phyloP scores from a whole-genome alignment of 1,140 invertebrate species.

The Thaumetopoea pityocampa region DNA sequence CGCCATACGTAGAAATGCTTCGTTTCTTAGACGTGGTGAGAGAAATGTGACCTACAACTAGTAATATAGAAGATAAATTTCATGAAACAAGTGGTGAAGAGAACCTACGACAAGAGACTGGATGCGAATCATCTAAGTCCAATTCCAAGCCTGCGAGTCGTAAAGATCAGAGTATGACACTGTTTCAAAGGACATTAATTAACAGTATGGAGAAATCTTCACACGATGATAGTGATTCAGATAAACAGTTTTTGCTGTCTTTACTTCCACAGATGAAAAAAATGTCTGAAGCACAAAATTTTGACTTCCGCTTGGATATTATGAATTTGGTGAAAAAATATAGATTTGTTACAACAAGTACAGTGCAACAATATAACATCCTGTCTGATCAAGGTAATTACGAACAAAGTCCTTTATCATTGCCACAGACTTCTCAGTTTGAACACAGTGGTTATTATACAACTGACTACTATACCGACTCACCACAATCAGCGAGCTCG shows the following conservation, averaged over 20 bases:
- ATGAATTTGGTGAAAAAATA: slow-evolving; percentile 12
- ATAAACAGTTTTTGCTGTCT: slow-evolving; percentile 10
- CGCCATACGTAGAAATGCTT: slow-evolving; percentile 11
- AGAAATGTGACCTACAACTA: slow-evolving; percentile 6
- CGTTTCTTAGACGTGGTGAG: slow-evolving; percentile 10
- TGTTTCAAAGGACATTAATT: slow-evolving; percentile 8
- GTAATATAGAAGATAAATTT: slow-evolving; percentile 9
- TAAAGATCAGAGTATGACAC: slow-evolving; percentile 9
- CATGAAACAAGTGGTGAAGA: slow-evolving; percentile 12
- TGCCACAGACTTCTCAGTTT: slow-evolving; percentile 6
- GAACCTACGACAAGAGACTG: slow-evolving; percentile 9
- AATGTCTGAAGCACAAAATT: slow-evolving; percentile 12
- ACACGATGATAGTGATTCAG: slow-evolving; percentile 12
- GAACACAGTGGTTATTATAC: slow-evolving; percentile 6
- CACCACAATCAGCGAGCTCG: slow-evolving; percentile 7
- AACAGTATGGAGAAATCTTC: slow-evolving; percentile 13
- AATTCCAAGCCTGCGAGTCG: slow-evolving; percentile 8
- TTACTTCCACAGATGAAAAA: slow-evolving; percentile 12
- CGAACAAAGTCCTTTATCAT: slow-evolving; percentile 9
- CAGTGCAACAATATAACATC: slow-evolving; percentile 10
- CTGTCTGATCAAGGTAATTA: slow-evolving; percentile 10
- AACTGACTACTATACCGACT: slow-evolving; percentile 7
- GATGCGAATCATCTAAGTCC: slow-evolving; percentile 8
- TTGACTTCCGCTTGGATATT: slow-evolving; percentile 10
- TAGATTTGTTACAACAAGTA: slow-evolving; percentile 12